These are phyloP conservation scores for Conger conger DNA, from an alignment of 2,113 vertebrate genomes.

Conservation along the genomic window DNA sequence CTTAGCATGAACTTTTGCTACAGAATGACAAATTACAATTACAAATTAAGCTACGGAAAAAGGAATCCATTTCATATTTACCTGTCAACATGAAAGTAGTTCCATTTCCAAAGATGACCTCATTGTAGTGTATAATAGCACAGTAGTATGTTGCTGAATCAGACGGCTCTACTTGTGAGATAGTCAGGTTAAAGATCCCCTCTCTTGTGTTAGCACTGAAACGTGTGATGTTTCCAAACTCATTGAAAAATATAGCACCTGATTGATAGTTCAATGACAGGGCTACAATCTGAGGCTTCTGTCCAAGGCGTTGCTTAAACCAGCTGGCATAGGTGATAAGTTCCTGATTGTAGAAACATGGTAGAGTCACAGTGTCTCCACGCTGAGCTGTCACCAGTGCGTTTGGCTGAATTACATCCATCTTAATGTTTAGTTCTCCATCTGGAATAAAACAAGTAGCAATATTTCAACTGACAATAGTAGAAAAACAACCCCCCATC, in stretches of 20 bases:
- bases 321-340: conserved; percentile 35
- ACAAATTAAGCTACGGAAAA: too few relatives aligned
- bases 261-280: conserved; percentile 30
- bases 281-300: conserved; percentile 25
- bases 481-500: too few relatives aligned
- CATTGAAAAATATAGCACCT: conserved; percentile 21
- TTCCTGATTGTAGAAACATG: not conserved
- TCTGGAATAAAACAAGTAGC: conserved; percentile 3
- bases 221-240: conserved; percentile 39
- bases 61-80: conserved; percentile 34
- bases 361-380: conserved; percentile 36
- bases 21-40: too few relatives aligned
- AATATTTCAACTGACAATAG: too few relatives aligned
- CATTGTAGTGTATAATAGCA: not conserved
- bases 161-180: conserved; percentile 38
- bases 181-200: conserved; percentile 42
- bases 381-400: not conserved
- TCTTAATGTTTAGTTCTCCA: not conserved
- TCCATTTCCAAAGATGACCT: conserved; percentile 29
- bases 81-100: conserved; percentile 40
- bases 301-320: conserved; percentile 38
- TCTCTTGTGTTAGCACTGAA: conserved; percentile 42
- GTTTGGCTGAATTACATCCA: not conserved
- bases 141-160: conserved; percentile 62
- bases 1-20: too few relatives aligned